Evolutionary conservation across 2,888 invertebrate species (phyloP).

Genomic region (Dorcus parallelipipedus): DNA sequence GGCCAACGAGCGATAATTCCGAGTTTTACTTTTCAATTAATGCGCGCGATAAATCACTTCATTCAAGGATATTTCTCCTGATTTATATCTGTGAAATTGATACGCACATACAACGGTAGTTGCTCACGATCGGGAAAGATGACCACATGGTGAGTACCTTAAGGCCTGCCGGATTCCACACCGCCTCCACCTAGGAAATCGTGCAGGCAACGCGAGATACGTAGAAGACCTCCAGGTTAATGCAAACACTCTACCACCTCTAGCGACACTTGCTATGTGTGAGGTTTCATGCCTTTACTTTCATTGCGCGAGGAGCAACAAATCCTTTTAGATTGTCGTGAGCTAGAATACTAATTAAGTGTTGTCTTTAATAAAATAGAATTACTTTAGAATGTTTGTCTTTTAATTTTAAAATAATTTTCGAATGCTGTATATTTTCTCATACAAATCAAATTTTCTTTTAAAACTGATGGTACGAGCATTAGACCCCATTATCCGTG

Average conservation of each 20-base stretch:
- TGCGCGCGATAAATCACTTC: background rate
- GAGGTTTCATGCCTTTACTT: background rate
- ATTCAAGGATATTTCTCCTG: background rate
- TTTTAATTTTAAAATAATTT: no score
- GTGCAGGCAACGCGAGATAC: slow-evolving; percentile 8
- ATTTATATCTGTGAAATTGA: background rate
- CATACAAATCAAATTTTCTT: no score
- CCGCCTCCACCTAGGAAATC: slow-evolving; percentile 26
- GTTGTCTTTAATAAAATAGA: no score
- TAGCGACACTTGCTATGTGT: background rate
- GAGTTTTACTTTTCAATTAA: background rate
- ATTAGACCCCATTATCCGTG: no score
- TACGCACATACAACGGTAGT: background rate
- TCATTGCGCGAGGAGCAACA: background rate
- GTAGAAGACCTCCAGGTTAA: background rate
- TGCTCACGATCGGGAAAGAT: background rate
- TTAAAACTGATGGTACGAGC: no score
- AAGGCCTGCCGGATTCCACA: slow-evolving; percentile 30
- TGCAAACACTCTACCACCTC: background rate
- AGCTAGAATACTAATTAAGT: no score
- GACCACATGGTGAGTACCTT: slow-evolving; percentile 20
- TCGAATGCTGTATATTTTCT: no score
- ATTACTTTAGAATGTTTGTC: no score
- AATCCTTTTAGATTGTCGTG: no score
- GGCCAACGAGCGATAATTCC: background rate